These are phyloP conservation scores for Eulimnadia texana DNA, from an alignment of 1,140 invertebrate genomes.

Conservation along the genomic window DNA sequence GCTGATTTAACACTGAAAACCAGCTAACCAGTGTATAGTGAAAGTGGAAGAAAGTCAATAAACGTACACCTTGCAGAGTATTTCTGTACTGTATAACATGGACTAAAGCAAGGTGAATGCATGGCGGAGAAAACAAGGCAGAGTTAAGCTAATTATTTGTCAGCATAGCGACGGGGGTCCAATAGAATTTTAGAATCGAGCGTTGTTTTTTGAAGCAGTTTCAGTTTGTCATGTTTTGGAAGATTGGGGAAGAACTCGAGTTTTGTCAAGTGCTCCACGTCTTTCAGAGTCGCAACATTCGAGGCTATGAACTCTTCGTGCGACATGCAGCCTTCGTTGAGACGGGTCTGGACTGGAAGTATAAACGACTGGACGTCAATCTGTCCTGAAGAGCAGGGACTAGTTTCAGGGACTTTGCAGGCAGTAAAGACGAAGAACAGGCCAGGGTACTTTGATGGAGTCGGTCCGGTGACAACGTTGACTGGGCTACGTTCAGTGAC, in stretches of 20 bases:
- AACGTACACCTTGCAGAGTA: too few species aligned
- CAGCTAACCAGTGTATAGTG: too few species aligned
- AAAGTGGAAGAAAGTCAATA: too few species aligned
- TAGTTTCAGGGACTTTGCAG: neutral
- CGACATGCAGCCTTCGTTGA: neutral
- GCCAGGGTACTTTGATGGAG: neutral
- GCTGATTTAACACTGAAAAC: too few species aligned
- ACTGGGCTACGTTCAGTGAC: neutral
- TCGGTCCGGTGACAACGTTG: conserved; percentile 11
- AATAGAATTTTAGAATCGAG: conserved; percentile 2
- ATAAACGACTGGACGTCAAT: conserved; percentile 13
- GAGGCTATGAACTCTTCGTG: conserved; percentile 10
- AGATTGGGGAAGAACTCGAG: conserved; percentile 17
- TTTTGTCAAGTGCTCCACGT: conserved; percentile 14
- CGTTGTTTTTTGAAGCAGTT: conserved; percentile 2
- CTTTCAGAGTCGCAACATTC: conserved; percentile 11
- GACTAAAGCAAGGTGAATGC: too few species aligned
- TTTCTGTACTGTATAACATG: too few species aligned
- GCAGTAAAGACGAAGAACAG: conserved; percentile 10
- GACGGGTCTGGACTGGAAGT: neutral
- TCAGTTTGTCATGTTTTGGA: conserved; percentile 7
- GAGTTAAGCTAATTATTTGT: too few species aligned
- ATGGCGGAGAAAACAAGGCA: too few species aligned
- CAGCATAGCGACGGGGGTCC: neutral
- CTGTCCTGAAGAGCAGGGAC: conserved; percentile 4